A percentile compares a stretch with the other conserved stretches of the same genome.
These are phyloP conservation scores for Spermophilus dauricus DNA, from an alignment of 2,113 vertebrate species.

Conservation along the genomic window DNA sequence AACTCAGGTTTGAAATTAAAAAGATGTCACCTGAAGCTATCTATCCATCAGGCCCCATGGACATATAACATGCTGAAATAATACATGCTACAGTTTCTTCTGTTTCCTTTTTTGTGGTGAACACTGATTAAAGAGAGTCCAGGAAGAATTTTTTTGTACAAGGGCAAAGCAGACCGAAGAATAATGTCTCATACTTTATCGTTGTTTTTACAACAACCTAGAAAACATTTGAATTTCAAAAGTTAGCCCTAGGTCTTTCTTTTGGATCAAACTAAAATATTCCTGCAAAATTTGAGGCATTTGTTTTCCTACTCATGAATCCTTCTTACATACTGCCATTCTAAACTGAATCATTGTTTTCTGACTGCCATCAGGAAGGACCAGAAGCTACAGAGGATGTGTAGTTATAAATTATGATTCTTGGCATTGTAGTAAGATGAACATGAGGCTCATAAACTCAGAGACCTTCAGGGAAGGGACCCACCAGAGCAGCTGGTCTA, in stretches of 20 bases:
- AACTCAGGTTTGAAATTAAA: conserved; percentile 21
- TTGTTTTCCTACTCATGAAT: neutral
- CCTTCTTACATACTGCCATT: neutral
- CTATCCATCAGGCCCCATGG: neutral
- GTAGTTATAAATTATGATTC: neutral
- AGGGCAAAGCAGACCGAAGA: neutral
- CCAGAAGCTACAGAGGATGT: neutral
- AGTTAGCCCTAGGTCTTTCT: neutral
- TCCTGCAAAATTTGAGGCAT: neutral
- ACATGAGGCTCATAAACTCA: neutral
- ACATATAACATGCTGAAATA: neutral
- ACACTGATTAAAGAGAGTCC: neutral
- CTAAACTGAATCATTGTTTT: conserved; percentile 11
- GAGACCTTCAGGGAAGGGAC: neutral
- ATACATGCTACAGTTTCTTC: neutral
- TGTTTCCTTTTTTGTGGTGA: neutral
- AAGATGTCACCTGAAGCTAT: neutral
- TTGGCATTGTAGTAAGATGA: neutral
- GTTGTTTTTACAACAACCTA: neutral
- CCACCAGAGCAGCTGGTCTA: neutral
- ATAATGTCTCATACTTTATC: neutral
- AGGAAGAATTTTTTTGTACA: neutral
- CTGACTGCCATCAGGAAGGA: neutral
- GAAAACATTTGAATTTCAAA: neutral
- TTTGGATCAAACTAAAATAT: neutral